Evolutionary conservation across 2,888 invertebrate species (phyloP).

Genomic region (Cotesia congregata): DNA sequence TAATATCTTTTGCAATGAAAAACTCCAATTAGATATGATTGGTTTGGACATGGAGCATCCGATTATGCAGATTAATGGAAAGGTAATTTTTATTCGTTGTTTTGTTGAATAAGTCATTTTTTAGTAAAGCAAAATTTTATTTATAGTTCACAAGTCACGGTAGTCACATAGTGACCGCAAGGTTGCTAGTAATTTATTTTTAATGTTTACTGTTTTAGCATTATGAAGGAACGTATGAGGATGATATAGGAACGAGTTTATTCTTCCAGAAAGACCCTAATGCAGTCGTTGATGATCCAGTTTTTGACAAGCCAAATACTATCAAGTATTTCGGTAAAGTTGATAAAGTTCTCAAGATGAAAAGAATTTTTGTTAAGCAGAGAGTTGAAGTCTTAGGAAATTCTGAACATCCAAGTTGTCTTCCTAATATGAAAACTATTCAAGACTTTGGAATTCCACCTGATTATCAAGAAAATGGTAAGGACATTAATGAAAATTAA

Average conservation of each 20-base stretch:
- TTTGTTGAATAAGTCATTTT: too few species aligned
- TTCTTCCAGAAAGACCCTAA: constrained; percentile 79
- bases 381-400: constrained; percentile 66
- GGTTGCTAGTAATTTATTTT: neutral
- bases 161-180: too few species aligned
- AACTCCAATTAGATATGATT: constrained; percentile 74
- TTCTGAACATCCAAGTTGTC: constrained; percentile 57
- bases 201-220: constrained; percentile 54
- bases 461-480: constrained; percentile 60
- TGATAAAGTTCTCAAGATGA: constrained; percentile 78
- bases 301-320: constrained; percentile 73
- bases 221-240: constrained; percentile 78
- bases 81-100: constrained; percentile 69
- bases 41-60: constrained; percentile 77
- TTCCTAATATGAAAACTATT: constrained; percentile 58
- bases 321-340: constrained; percentile 77
- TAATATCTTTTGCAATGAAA: constrained; percentile 71
- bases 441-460: constrained; percentile 61
- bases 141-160: too few species aligned
- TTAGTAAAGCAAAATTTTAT: too few species aligned
- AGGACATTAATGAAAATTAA: constrained; percentile 7
- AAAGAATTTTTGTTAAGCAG: constrained; percentile 76
- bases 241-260: constrained; percentile 80
- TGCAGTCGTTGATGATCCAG: constrained; percentile 63
- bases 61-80: constrained; percentile 79